Base-by-base conservation (phyloP, 2,888 invertebrate species). In the Nezara viridula region DNA sequence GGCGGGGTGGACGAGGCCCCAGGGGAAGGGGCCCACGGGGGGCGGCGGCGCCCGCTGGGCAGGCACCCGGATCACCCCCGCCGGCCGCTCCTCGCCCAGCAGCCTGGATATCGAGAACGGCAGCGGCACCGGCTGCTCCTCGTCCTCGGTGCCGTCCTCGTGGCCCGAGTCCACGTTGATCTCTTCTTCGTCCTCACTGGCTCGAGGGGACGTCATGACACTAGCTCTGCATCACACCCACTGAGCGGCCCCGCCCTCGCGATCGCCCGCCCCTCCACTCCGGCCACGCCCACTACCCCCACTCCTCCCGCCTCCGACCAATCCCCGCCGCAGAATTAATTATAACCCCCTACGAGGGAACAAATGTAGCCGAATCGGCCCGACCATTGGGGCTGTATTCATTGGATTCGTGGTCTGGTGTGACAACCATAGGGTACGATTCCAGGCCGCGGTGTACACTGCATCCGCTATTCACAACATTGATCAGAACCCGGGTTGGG, bases 41-140 rank as follows among this genome's bases (percentile, higher is more conserved):
- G 91, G 91, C 16, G 90, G 92, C 19, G 91, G 91, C 16, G 90
- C 91, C 27, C 94, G 93, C 37, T 98, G 95, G 89, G 97, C 96
- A 88, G 97, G 97, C 91, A 96, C 97, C 92, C 96, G 94, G 91
- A 97, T 95, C 87, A 97, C 97, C 91, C 96, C 96, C 92, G 92
- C 92, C 86, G 91, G 90, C 89, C 89, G 88, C 90, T 94, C 93
- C 89, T 94, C 94, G 47, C 94, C 96, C 92, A 96, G 93, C 92
- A 97, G 94, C 92, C 96, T 95, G 55, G 96, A 96, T 94, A 97
- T 97, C 93, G 96, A 96, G 93, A 97, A 97, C 90, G 96, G 96
- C 91, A 97, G 92, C 85, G 94, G 92, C 94, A 89, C 90, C 52
- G 87, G 86, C 89, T 85, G 90, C 73, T 89, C 90, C 66, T 86